phyloP scores from a whole-genome alignment of 1,140 invertebrate species.

The Agrypnia vestita region DNA sequence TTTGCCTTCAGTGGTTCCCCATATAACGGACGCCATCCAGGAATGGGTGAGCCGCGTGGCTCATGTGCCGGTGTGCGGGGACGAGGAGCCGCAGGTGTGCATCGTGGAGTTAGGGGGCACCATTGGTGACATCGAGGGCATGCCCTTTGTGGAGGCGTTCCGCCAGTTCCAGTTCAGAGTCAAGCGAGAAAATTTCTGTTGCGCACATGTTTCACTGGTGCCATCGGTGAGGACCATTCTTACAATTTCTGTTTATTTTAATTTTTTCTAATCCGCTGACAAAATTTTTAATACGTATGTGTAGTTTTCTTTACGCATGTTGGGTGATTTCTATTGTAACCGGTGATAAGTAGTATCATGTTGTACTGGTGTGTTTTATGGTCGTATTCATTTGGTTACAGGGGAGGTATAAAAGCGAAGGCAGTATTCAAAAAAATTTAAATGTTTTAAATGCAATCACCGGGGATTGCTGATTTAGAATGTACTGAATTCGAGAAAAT shows the following conservation, averaged over 20 bases:
- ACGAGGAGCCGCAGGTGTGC: conserved; percentile 87
- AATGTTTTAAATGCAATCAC: too few relatives aligned
- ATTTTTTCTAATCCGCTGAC: neutral
- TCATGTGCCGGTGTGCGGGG: conserved; percentile 86
- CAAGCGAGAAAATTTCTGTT: conserved; percentile 93
- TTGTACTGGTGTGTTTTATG: too few relatives aligned
- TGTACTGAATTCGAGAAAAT: too few relatives aligned
- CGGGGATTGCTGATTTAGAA: too few relatives aligned
- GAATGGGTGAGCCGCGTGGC: conserved; percentile 98
- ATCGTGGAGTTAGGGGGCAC: conserved; percentile 97
- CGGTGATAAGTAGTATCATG: too few relatives aligned
- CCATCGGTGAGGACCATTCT: conserved; percentile 79
- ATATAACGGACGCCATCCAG: conserved; percentile 98
- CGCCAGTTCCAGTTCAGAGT: conserved; percentile 96
- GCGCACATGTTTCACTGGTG: conserved; percentile 96
- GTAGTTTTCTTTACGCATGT: too few relatives aligned
- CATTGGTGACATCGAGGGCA: conserved; percentile 99
- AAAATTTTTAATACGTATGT: too few relatives aligned
- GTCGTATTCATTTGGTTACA: too few relatives aligned
- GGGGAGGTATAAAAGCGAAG: too few relatives aligned
- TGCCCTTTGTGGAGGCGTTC: conserved; percentile 99
- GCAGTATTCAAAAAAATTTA: too few relatives aligned
- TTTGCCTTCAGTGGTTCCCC: conserved; percentile 90
- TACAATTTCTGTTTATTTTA: conserved; percentile 32
- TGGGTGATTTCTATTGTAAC: too few relatives aligned